A percentile compares a stretch with the other conserved stretches of the same genome.
These are phyloP conservation scores for Idaea aversata DNA, from an alignment of 2,888 invertebrate species.

Conservation along the genomic window DNA sequence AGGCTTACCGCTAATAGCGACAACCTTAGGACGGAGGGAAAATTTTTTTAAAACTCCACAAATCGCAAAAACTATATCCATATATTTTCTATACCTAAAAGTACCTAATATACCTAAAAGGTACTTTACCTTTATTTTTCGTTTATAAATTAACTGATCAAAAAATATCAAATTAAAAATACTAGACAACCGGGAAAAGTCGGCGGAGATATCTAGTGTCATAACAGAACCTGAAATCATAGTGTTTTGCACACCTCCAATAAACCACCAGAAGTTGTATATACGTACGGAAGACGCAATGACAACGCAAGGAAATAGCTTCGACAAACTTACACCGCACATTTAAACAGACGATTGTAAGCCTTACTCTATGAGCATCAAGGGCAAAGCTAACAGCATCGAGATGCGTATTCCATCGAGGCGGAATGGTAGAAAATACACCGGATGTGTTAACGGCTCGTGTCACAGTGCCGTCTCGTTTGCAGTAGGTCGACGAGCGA, in stretches of 20 bases:
- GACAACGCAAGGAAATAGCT: slow-evolving; percentile 35
- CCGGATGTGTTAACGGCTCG: slow-evolving; percentile 44
- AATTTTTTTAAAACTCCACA: too few species aligned
- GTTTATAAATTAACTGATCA: too few species aligned
- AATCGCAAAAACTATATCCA: too few species aligned
- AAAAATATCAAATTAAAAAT: too few species aligned
- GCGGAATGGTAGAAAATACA: slow-evolving; percentile 39
- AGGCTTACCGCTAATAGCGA: too few species aligned
- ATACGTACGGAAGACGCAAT: slow-evolving; percentile 36
- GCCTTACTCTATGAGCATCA: slow-evolving; percentile 9
- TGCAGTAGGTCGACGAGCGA: slow-evolving; percentile 10
- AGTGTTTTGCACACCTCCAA: slow-evolving; percentile 24
- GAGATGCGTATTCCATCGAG: slow-evolving; percentile 36
- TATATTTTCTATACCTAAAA: too few species aligned
- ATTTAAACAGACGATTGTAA: slow-evolving; percentile 1
- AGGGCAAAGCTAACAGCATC: slow-evolving; percentile 10
- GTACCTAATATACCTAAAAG: too few species aligned
- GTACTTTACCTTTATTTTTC: too few species aligned
- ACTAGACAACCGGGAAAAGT: not conserved
- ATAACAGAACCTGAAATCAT: not conserved
- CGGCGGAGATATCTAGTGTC: not conserved
- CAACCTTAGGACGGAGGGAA: too few species aligned
- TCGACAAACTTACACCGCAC: slow-evolving; percentile 10
- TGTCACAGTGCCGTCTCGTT: slow-evolving; percentile 11
- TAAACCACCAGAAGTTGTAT: slow-evolving; percentile 38